Evolutionary conservation across 2,113 vertebrate species (phyloP), one percentile per base, ranked within the genome.

Genomic region (Anhinga anhinga): DNA sequence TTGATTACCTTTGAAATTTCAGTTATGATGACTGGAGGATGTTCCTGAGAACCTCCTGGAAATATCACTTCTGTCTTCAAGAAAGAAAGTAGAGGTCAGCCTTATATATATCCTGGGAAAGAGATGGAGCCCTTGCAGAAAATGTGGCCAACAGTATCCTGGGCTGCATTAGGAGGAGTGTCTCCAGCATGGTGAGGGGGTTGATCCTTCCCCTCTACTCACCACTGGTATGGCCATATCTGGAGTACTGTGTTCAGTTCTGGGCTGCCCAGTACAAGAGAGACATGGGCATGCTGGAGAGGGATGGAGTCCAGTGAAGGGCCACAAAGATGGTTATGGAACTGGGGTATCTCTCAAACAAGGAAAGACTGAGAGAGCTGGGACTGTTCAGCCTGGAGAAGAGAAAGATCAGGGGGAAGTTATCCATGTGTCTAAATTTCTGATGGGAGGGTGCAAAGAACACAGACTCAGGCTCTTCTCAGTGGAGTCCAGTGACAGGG

Each of bases 111-210:
- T 26, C 22, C 62, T 47, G 29, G 15, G 29, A 63, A 63, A 88
- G 66, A 72, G 40, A n/a, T 25, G 15, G 19, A 63, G 8, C 23
- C 34, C 12, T 80, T 63, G 49, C 34, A 55, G 19, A 29, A 55
- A 71, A 53, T 1, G 1, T 0, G 1, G 18, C 23, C 34, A 55
- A 21, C 6, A 9, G 7, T 72, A 30, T 26, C 34, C 59, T 14
- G 22, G 27, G 9, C 13, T 65, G 59, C 70, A 18, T 9, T 36
- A 36, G 32, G 25, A 53, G 6, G 12, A 53, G 5, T 20, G 42
- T 38, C 29, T 34, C 50, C 50, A 66, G 15, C 12, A 40, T 23
- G 21, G 13, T 59, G 27, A 47, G 14, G 7, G 22, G 26, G 27
- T 7, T 26, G 34, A 47, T 34, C 59, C 26, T n/a, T 78, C 25